Percentiles rank a stretch among this genome's conserved stretches.
Evolutionary conservation across 1,140 invertebrate genomes (phyloP).

Genomic region (Heterodera schachtii): DNA sequence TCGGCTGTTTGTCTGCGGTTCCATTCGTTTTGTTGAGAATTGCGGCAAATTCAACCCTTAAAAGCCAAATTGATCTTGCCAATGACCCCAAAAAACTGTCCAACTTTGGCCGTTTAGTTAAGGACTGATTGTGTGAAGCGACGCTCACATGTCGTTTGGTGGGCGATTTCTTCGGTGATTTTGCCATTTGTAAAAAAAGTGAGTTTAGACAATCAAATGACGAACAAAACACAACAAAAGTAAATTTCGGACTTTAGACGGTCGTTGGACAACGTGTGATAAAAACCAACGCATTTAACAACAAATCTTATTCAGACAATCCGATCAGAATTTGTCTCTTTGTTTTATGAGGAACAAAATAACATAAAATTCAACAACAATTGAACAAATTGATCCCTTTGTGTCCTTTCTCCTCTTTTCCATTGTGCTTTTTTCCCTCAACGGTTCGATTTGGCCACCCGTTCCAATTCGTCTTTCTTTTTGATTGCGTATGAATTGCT

Average conservation of each 20-base stretch:
- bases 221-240: too few species aligned
- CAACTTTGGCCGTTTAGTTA: neutral
- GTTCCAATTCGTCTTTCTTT: constrained; percentile 99
- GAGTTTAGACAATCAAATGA: neutral
- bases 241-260: too few species aligned
- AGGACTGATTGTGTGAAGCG: neutral
- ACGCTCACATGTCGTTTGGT: neutral
- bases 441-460: constrained; percentile 99
- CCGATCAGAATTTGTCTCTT: neutral
- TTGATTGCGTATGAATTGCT: constrained; percentile 99
- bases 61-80: neutral
- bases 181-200: neutral
- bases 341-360: neutral
- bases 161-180: constrained; percentile 4
- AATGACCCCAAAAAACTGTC: neutral
- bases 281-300: neutral
- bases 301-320: neutral
- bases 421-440: constrained; percentile 71
- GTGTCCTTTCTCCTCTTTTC: neutral
- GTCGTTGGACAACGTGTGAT: neutral
- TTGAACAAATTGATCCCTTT: neutral
- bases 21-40: neutral
- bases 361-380: neutral
- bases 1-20: neutral
- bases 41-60: neutral